A percentile compares a stretch with the other conserved stretches of the same genome.
Conservation (phyloP, 2,797 vertebrate species). For the Peromyscus attwateri region DNA sequence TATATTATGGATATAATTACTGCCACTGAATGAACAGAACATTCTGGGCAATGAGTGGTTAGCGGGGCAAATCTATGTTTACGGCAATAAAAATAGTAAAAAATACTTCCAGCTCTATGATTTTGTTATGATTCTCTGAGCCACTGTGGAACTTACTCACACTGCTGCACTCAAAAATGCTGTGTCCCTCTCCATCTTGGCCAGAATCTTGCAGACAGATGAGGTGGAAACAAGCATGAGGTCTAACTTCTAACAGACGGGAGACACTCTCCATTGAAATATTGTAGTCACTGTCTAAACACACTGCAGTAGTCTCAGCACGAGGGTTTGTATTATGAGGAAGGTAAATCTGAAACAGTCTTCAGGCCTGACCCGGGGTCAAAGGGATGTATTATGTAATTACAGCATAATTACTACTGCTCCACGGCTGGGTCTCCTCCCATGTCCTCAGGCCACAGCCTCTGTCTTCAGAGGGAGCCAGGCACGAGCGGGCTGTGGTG, state of each 20-base stretch:
- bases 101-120: not conserved
- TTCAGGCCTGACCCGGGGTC: constrained; percentile 19
- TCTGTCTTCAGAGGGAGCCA: not conserved
- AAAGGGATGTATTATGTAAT: not conserved
- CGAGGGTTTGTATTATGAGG: not conserved
- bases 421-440: not conserved
- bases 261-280: not conserved
- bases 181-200: not conserved
- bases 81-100: not conserved
- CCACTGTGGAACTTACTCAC: not conserved
- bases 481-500: not conserved
- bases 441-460: not conserved
- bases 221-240: not conserved
- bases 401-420: not conserved
- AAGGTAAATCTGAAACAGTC: constrained; percentile 23
- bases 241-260: not conserved
- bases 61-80: not conserved
- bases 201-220: not conserved
- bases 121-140: not conserved
- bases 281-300: not conserved
- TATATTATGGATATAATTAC: not conserved
- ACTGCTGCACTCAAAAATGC: not conserved
- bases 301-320: not conserved
- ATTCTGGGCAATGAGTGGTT: not conserved
- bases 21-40: not conserved